phyloP scores from a whole-genome alignment of 2,888 invertebrate species.

The Ceraclea dissimilis region DNA sequence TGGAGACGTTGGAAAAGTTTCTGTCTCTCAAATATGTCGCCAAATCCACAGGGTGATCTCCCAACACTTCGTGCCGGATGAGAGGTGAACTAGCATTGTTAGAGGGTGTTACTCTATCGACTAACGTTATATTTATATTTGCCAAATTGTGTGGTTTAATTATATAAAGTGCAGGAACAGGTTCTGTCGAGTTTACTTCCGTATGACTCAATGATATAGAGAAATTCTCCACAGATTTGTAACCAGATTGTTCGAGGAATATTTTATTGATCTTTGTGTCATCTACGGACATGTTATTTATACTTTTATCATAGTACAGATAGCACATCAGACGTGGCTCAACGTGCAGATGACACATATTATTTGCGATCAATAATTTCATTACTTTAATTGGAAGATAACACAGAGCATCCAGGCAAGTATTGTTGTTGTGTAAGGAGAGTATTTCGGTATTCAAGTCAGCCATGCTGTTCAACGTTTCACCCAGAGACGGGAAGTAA shows the following conservation, averaged over 20 bases:
- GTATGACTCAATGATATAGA: constrained; percentile 18
- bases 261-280: constrained; percentile 18
- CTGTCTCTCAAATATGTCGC: constrained; percentile 15
- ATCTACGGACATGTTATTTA: constrained; percentile 20
- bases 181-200: constrained; percentile 40
- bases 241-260: constrained; percentile 28
- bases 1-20: constrained; percentile 13
- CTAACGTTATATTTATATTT: background rate
- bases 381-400: constrained; percentile 40
- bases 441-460: constrained; percentile 41
- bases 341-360: constrained; percentile 41
- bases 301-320: constrained; percentile 39
- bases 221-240: constrained; percentile 2
- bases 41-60: constrained; percentile 12
- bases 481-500: constrained; percentile 27
- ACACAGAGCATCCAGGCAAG: constrained; percentile 43
- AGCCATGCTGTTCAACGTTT: constrained; percentile 27
- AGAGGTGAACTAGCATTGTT: background rate
- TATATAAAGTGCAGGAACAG: constrained; percentile 42
- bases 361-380: constrained; percentile 37
- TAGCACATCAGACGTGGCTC: constrained; percentile 43
- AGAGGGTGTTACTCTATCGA: background rate
- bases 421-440: constrained; percentile 40
- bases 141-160: constrained; percentile 33
- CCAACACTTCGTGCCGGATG: constrained; percentile 5